These are phyloP conservation scores for Hemistola chrysoprasaria DNA, from an alignment of 2,888 invertebrate species.

Conservation along the genomic window DNA sequence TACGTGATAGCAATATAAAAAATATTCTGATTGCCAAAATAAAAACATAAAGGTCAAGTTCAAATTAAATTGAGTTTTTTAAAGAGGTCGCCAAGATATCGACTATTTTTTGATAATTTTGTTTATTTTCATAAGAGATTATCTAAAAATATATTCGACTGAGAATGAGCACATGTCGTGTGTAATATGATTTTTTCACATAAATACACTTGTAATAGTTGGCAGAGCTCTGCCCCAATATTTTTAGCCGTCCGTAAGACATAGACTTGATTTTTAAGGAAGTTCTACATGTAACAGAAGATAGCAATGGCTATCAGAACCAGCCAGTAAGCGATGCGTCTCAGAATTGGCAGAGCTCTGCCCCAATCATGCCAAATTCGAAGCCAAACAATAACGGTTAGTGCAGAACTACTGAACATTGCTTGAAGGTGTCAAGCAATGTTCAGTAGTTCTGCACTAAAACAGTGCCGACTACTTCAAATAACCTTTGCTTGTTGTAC, in stretches of 20 bases:
- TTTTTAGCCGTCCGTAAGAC: too few species aligned
- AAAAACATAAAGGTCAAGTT: neutral
- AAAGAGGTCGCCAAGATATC: too few species aligned
- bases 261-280: constrained; percentile 12
- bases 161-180: too few species aligned
- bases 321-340: constrained; percentile 69
- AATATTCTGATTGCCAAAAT: constrained; percentile 1
- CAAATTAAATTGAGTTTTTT: neutral
- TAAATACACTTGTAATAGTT: too few species aligned
- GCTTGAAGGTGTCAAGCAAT: constrained; percentile 69
- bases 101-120: too few species aligned
- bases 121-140: too few species aligned
- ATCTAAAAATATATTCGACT: too few species aligned
- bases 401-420: too few species aligned
- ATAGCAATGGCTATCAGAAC: constrained; percentile 68
- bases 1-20: too few species aligned
- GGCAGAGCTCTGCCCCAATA: too few species aligned
- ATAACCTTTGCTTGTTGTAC: neutral
- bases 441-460: constrained; percentile 40
- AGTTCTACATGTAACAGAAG: constrained; percentile 69
- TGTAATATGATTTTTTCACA: too few species aligned
- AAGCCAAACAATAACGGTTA: constrained; percentile 76
- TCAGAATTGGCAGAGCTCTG: constrained; percentile 71
- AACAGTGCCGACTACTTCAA: neutral
- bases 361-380: constrained; percentile 73